phyloP scores from a whole-genome alignment of 2,797 vertebrate genomes.

The Sardinella longiceps region DNA sequence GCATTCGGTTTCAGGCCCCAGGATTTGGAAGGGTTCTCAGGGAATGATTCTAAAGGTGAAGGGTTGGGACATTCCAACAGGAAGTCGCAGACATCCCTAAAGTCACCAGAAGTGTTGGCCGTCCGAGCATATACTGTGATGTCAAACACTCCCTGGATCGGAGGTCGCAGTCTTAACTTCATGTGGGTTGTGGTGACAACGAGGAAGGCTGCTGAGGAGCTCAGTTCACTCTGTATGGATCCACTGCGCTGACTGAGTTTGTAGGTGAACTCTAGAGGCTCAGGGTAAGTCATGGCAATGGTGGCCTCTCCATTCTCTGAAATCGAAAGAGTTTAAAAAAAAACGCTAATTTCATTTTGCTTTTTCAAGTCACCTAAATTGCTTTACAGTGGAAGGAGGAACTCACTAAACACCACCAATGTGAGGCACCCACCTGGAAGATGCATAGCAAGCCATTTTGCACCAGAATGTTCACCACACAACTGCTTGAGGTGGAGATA shows the following conservation, averaged over 20 bases:
- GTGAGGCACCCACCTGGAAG: no score
- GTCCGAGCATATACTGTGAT: not conserved
- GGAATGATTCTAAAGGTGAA: conserved; percentile 62
- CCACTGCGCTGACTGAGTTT: conserved; percentile 69
- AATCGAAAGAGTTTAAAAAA: no score
- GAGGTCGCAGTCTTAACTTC: not conserved
- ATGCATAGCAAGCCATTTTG: no score
- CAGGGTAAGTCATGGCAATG: conserved; percentile 65
- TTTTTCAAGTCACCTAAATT: no score
- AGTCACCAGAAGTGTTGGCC: conserved; percentile 71
- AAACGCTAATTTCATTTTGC: no score
- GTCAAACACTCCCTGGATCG: not conserved
- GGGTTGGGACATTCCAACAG: conserved; percentile 68
- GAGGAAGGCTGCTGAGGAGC: conserved; percentile 64
- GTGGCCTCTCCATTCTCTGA: conserved; percentile 75
- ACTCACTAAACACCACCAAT: no score
- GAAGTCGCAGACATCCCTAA: conserved; percentile 79
- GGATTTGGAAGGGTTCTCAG: conserved; percentile 77
- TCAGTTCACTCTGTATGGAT: conserved; percentile 49
- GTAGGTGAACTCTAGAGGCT: conserved; percentile 71
- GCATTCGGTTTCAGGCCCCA: conserved; percentile 72
- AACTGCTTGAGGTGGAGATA: no score
- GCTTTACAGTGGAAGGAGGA: not conserved
- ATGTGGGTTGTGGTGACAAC: conserved; percentile 55
- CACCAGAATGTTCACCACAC: no score